Percentiles rank a stretch among this genome's conserved stretches.
phyloP scores from a whole-genome alignment of 2,113 vertebrate species.

The Cebidichthys violaceus region DNA sequence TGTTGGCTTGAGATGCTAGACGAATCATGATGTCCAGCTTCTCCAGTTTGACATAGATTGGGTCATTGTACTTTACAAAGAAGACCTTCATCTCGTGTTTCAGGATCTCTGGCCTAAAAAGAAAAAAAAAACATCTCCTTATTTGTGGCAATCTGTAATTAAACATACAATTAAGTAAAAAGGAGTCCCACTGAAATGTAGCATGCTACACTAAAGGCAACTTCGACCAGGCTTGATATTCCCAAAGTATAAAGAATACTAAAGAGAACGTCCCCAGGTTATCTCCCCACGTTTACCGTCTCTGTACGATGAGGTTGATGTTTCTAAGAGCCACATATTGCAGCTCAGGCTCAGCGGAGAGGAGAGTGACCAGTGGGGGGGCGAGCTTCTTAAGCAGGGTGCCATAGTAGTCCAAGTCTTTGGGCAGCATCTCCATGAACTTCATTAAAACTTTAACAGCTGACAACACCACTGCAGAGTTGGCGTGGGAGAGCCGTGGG shows the following conservation, averaged over 20 bases:
- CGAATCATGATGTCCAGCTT: conserved; percentile 99
- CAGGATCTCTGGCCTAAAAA: conserved; percentile 92
- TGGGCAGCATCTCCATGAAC: conserved; percentile 99
- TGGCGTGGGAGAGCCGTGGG: conserved; percentile 95
- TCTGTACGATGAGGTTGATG: conserved; percentile 99
- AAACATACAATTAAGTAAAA: background rate
- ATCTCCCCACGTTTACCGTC: conserved; percentile 84
- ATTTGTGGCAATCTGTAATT: background rate
- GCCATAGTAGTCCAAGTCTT: conserved; percentile 97
- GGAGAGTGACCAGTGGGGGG: conserved; percentile 94
- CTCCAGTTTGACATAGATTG: conserved; percentile 98
- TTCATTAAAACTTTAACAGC: conserved; percentile 99
- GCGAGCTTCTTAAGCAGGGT: conserved; percentile 97
- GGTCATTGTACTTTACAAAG: conserved; percentile 99
- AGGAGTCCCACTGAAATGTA: background rate
- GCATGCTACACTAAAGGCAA: background rate
- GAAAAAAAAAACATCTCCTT: background rate
- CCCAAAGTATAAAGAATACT: background rate
- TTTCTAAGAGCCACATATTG: conserved; percentile 98
- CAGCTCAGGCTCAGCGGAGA: conserved; percentile 95
- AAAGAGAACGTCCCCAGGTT: background rate
- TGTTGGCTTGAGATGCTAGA: conserved; percentile 97
- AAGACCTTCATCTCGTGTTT: conserved; percentile 99
- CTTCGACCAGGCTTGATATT: background rate
- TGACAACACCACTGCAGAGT: conserved; percentile 96